Evolutionary conservation across 2,113 vertebrate genomes (phyloP), one percentile per base, ranked within the genome.

Genomic region (Ranitomeya variabilis): DNA sequence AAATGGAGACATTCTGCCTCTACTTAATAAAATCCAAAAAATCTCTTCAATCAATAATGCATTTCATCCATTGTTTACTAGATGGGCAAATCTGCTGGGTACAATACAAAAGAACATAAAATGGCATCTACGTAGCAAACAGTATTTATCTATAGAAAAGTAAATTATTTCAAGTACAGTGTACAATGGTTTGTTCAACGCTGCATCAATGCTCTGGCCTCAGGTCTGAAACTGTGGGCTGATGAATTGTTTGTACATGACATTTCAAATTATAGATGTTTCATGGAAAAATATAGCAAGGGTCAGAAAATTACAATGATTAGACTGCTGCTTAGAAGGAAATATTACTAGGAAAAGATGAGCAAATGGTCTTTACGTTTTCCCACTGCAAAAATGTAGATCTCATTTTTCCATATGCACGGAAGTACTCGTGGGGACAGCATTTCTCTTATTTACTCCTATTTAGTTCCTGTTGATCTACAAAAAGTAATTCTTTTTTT

Each of bases 121-220:
- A 79, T 55, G 52, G 10, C 52, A 79, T 79, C 52, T 76, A 76
- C 10, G 37, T 76, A 79, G 7, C 51, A 7, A 23, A 26, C 77
- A 79, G 52, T 79, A 79, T 79, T 79, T 23, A n/a, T 79, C 19
- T 81, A 26, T 62, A 62, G 7, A 60, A 19, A 81, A 37, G 23
- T 62, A 81, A 81, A 62, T 81, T 10, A 19, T 81, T 81, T 62
- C 18, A 37, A 37, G 14, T 60, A 62, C 78, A 80, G 59, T 31
- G 78, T 59, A n/a, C 55, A 80, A 31, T 80, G n/a, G n/a, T 37
- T 81, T 81, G 79, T 79, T 23, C 21, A 57, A 79, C n/a, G 19
- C 37, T 77, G 18, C 74, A 77, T 57, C n/a, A 15, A 57, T 80
- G 52, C 23, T 81, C 57, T 18, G 31, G 55, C 23, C 79, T 62